A percentile compares a stretch with the other conserved stretches of the same genome.
phyloP scores from a whole-genome alignment of 2,797 vertebrate genomes.

The Sebastiscus albofasciatus region DNA sequence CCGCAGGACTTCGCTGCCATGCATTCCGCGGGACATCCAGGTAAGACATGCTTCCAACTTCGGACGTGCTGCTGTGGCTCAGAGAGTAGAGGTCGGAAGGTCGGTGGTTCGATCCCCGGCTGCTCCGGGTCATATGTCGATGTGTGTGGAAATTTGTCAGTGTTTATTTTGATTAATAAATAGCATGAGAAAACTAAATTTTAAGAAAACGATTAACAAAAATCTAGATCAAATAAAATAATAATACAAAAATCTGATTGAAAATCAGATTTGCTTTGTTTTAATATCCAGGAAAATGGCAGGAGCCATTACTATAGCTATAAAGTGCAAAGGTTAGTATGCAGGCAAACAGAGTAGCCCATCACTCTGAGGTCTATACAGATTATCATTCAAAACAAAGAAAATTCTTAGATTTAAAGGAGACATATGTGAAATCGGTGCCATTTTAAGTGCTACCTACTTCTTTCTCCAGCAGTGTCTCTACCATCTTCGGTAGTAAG shows the following conservation, averaged over 20 bases:
- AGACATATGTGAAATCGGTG: not conserved
- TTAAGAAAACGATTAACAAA: not conserved
- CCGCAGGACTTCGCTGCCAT: slow-evolving; percentile 93
- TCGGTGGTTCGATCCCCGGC: too few relatives aligned
- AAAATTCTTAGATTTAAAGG: not conserved
- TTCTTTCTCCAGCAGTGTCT: slow-evolving; percentile 66
- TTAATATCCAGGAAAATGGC: not conserved
- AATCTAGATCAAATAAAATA: not conserved
- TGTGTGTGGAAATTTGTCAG: not conserved
- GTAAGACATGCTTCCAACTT: slow-evolving; percentile 78
- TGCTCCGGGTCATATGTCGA: too few relatives aligned
- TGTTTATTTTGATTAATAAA: not conserved
- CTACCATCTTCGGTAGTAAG: slow-evolving; percentile 74
- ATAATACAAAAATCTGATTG: not conserved
- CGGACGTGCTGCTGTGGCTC: not conserved
- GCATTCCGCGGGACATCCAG: slow-evolving; percentile 91
- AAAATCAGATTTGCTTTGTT: not conserved
- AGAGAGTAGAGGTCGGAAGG: too few relatives aligned
- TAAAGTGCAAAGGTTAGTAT: not conserved
- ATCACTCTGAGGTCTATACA: not conserved
- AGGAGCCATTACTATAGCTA: not conserved
- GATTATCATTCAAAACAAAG: slow-evolving; percentile 9
- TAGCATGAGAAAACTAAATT: not conserved
- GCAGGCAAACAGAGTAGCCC: not conserved
- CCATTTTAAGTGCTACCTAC: not conserved